phyloP scores from a whole-genome alignment of 2,113 vertebrate species.

The Tragelaphus scriptus region DNA sequence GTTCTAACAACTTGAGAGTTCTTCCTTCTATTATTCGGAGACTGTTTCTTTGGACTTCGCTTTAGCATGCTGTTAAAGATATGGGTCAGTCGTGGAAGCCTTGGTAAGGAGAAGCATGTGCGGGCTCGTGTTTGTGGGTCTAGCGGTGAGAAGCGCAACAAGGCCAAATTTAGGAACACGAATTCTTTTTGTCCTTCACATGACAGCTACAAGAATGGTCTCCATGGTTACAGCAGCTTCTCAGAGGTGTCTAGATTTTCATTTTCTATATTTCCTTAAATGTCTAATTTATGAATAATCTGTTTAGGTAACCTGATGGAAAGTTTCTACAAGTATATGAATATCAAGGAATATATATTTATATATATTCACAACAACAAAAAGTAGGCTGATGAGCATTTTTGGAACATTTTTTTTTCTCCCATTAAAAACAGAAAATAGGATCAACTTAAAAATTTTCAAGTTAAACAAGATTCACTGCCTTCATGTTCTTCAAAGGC shows the following conservation, averaged over 20 bases:
- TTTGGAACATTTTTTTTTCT: background rate
- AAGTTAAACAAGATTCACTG: constrained; percentile 63
- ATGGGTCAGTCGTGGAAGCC: fast-evolving
- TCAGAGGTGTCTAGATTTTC: constrained; percentile 33
- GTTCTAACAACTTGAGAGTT: background rate
- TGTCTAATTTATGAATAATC: constrained; percentile 59
- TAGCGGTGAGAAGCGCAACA: background rate
- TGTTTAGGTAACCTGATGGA: constrained; percentile 32
- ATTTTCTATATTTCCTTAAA: constrained; percentile 15
- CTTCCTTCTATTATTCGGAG: background rate
- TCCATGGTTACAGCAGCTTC: constrained; percentile 58
- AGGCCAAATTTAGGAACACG: background rate
- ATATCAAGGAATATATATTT: constrained; percentile 11
- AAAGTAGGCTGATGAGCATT: constrained; percentile 10
- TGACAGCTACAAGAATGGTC: constrained; percentile 33
- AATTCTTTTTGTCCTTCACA: constrained; percentile 45
- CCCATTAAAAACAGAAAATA: constrained; percentile 34
- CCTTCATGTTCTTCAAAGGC: constrained; percentile 67
- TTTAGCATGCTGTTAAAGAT: background rate
- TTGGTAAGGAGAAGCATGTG: background rate
- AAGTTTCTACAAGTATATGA: constrained; percentile 25
- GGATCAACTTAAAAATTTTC: constrained; percentile 43
- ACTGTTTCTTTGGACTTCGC: background rate
- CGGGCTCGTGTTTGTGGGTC: background rate
- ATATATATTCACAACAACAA: background rate